Evolutionary conservation across 2,797 vertebrate species (phyloP).

Genomic region (Hoplostethus atlanticus): DNA sequence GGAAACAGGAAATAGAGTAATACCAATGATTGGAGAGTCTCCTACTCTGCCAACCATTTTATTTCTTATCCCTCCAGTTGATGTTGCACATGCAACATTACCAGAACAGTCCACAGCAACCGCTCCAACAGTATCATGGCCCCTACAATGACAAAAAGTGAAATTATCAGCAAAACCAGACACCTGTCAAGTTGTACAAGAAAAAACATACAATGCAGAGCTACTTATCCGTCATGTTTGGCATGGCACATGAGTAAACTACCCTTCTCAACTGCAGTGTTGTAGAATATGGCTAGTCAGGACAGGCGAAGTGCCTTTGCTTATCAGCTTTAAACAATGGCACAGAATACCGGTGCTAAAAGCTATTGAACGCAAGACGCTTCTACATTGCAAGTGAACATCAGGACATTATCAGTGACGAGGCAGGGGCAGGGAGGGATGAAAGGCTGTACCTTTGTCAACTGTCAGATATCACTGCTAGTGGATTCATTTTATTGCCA

Average conservation of each 20-base stretch:
- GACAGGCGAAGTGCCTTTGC: too few relatives aligned
- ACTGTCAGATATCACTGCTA: too few relatives aligned
- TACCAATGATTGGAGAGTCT: constrained; percentile 88
- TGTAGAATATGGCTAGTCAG: background rate
- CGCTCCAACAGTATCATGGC: constrained; percentile 84
- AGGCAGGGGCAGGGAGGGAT: too few relatives aligned
- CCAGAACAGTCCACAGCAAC: constrained; percentile 84
- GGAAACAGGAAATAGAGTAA: constrained; percentile 6
- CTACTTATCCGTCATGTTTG: too few relatives aligned
- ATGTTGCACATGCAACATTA: constrained; percentile 86
- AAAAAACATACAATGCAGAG: background rate
- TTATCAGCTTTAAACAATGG: too few relatives aligned
- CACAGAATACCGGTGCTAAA: background rate
- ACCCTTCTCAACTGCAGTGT: background rate
- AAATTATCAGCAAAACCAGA: background rate
- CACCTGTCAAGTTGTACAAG: background rate
- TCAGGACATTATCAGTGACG: too few relatives aligned
- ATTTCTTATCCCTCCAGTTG: constrained; percentile 84
- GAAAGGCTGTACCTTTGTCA: too few relatives aligned
- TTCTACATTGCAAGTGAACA: background rate
- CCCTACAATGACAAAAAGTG: constrained; percentile 65
- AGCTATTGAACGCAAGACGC: background rate
- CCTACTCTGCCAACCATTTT: constrained; percentile 92
- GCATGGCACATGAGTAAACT: background rate
- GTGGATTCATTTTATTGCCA: too few relatives aligned